A percentile compares a stretch with the other conserved stretches of the same genome.
Evolutionary conservation across 2,797 vertebrate genomes (phyloP).

Genomic region (Hydrocynus forskahlii): DNA sequence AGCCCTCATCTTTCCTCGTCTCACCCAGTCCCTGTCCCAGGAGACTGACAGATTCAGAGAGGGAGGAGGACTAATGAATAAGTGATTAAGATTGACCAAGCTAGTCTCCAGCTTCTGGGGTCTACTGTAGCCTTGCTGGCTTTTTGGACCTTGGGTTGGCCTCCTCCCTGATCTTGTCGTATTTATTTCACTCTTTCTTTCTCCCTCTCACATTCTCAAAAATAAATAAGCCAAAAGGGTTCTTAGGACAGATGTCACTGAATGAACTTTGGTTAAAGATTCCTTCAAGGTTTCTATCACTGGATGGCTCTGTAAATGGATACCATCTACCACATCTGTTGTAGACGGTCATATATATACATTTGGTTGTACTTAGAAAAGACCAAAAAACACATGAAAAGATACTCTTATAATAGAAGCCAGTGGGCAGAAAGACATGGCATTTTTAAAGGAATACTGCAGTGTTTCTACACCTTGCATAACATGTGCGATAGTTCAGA

Average conservation of each 20-base stretch:
- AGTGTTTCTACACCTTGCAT: background rate
- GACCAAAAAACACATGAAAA: background rate
- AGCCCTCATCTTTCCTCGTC: slow-evolving; percentile 66
- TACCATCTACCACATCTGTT: no score
- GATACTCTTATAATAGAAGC: background rate
- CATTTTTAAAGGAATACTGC: background rate
- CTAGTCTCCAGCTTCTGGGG: slow-evolving; percentile 62
- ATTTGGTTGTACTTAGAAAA: background rate
- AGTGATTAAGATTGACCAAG: slow-evolving; percentile 79
- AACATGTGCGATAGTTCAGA: no score
- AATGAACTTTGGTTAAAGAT: no score
- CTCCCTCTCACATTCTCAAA: slow-evolving; percentile 35
- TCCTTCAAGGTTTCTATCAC: no score
- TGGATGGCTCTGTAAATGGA: no score
- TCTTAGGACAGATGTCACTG: background rate
- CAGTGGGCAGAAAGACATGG: background rate
- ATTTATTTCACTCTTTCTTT: slow-evolving; percentile 36
- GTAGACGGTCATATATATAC: no score
- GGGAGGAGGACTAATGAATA: slow-evolving; percentile 77
- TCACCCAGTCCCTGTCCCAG: slow-evolving; percentile 56
- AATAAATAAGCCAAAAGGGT: background rate
- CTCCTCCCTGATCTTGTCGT: background rate
- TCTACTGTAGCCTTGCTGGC: slow-evolving; percentile 58
- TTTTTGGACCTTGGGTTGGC: slow-evolving; percentile 20
- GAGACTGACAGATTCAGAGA: slow-evolving; percentile 65